Base-by-base conservation (phyloP, 2,113 vertebrate genomes). In the Thunnus maccoyii region DNA sequence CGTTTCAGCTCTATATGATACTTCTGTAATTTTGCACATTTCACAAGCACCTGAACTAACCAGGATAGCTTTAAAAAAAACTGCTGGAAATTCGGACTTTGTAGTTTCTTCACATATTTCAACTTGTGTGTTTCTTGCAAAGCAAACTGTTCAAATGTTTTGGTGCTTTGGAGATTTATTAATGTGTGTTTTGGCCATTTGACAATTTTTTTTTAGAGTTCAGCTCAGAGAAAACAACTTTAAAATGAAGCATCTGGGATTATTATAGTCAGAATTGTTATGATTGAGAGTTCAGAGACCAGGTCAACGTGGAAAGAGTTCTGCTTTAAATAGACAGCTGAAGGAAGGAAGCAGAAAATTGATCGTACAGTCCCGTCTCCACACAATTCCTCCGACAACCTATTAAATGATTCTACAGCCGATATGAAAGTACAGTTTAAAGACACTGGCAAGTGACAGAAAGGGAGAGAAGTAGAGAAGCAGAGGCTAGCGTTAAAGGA, bases 381-480 rank as follows among this genome's bases (percentile, higher is more conserved):
- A 30, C 52, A 74, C 17, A 46, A 10, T 2, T 13, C 9, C 50
- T 27, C 25, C 58, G 65, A 64, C 11, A 36, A 41, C 17, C 62
- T 46, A 5, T 47, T 7, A 50, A 55, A 66, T 27, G 46, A 72
- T 72, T 50, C 76, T 62, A 77, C 54, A 74, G 77, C 20, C 51
- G 32, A 27, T n/a, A 46, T 12, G 36, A 64, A 71, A 63, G 76
- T 32, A 82, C 51, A 82, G 69, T 70, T 56, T 61, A 67, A 58
- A 78, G 55, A 64, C 52, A 72, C 20, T n/a, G 32, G 16, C 78
- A 62, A 69, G 18, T 3, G 64, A 67, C 18, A 60, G 75, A 30
- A 8, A 46, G 70, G 70, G 47, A 41, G 50, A 30, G 20, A 18
- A 56, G 67, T 0, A 41, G 60, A 60, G 76, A 25, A 66, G 80